Percentiles rank a stretch among this genome's conserved stretches.
phyloP scores from a whole-genome alignment of 92 coral and sea anemone species.

The Phymanthus crucifer region DNA sequence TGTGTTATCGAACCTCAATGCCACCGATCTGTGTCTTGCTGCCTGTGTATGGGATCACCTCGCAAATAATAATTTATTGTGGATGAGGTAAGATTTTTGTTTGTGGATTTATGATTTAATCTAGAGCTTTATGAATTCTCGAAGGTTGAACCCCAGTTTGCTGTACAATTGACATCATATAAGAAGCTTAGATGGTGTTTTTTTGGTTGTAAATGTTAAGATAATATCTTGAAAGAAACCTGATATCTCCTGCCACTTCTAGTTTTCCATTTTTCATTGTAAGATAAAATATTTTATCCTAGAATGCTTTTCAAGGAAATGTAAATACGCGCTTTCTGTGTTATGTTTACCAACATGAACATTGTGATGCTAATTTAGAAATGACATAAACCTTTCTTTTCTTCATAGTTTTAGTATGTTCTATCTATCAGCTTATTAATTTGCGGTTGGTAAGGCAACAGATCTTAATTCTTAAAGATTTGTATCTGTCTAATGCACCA shows the following conservation, averaged over 20 bases:
- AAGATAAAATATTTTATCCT: neutral
- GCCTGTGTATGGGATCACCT: conserved; percentile 98
- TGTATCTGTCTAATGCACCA: no score
- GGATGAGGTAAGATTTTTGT: conserved; percentile 97
- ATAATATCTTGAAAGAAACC: neutral
- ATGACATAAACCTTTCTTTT: no score
- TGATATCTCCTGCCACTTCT: neutral
- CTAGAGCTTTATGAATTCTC: neutral
- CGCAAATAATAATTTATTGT: conserved; percentile 83
- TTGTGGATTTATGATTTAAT: neutral
- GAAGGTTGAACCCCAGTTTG: neutral
- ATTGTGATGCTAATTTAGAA: neutral
- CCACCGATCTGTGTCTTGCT: conserved; percentile 97
- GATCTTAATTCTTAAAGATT: no score
- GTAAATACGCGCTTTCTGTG: neutral
- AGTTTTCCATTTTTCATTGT: neutral
- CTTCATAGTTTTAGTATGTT: no score
- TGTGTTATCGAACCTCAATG: conserved; percentile 89
- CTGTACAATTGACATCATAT: neutral
- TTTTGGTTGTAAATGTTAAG: neutral
- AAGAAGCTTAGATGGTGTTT: neutral
- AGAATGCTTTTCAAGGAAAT: neutral
- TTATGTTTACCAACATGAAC: neutral
- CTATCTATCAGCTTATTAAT: no score
- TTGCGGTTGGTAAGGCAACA: no score